Evolutionary conservation across 2,113 vertebrate species (phyloP), one percentile per base, ranked within the genome.

Genomic region (Zosterops pallidus): DNA sequence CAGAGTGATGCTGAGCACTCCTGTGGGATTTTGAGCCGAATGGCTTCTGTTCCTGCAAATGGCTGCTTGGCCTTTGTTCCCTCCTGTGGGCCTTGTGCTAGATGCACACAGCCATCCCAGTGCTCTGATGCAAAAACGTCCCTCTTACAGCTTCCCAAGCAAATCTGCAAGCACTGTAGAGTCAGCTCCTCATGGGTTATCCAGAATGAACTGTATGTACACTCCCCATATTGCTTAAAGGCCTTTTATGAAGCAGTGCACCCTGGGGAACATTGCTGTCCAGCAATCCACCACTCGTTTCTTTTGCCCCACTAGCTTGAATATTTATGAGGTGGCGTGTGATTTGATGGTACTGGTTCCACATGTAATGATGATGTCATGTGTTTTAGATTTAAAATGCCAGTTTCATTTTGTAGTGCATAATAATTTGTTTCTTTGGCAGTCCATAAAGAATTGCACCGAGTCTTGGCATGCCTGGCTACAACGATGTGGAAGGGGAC

Each of bases 341-440:
- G 95, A 97, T 96, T 96, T 97, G 96, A 83, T 90, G 95, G 96
- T 94, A 89, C 95, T 95, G 79, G 94, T 96, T 97, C 90, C 96
- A 96, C 86, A 49, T 95, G 95, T 96, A 96, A 94, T 92, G 95
- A 92, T 97, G 96, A 97, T 97, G 96, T 97, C 96, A 97, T 97
- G 74, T 97, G 96, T 95, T 97, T 97, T 94, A 90, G 94, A 95
- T 97, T 97, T 95, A 75, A 95, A 96, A 95, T 96, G 96, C 96
- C 96, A 97, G 93, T 95, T 97, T 92, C 95, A 95, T 97, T 97
- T 96, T 94, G 96, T 90, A 94, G 72, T 95, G 91, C 76, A 49
- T 84, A 97, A 90, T 96, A 97, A 97, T 95, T 96, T 97, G 90
- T 94, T 97, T 95, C 94, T 97, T 91, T 92, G 87, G 94, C 94